Evolutionary conservation across 2,888 invertebrate genomes (phyloP), one percentile per base, ranked within the genome.

Genomic region (Hybos culiciformis): DNA sequence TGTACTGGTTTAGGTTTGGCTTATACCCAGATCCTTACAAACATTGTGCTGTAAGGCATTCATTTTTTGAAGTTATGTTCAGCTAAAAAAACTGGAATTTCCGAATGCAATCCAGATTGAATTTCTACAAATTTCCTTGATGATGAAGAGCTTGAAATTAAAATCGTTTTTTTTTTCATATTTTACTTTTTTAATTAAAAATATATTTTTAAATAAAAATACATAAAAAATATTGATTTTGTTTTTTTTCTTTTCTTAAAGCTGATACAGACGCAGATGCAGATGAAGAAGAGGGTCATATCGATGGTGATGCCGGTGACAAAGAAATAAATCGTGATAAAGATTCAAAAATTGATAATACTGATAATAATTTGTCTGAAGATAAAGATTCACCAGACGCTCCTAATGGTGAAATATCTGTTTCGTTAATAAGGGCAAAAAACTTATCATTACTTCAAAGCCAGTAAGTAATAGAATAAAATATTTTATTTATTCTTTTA

Each of bases 391-490:
- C 49, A 29, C 49, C 57, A 42, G 59, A 59, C 46, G 55, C 55
- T 23, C n/a, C n/a, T n/a, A 64, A 65, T 50, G 65, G 63, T 47
- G 66, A 66, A 49, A 61, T 66, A 49, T 62, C 65, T 46, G 62
- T 66, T 40, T 64, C 66, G 45, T 54, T 66, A 50, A 50, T 66
- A 46, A 58, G 66, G 49, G 64, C 70, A 48, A 70, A 71, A 54
- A 68, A 69, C 50, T 67, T 72, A 37, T 72, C 73, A 46, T 62
- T 73, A 45, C 58, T 72, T 41, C 72, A 72, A 52, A 72, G 71
- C 59, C 67, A 71, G 72, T 72, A 60, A 70, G 70, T 62, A 34
- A 33, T 23, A 17, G 15, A 39, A 26, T 29, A 32, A 34, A 14
- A 24, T 37, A 23, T 24, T 14, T 21, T 37, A 19, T 41, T 46